Conservation (phyloP, 2,888 invertebrate species). For the Tachystola acroxantha region DNA sequence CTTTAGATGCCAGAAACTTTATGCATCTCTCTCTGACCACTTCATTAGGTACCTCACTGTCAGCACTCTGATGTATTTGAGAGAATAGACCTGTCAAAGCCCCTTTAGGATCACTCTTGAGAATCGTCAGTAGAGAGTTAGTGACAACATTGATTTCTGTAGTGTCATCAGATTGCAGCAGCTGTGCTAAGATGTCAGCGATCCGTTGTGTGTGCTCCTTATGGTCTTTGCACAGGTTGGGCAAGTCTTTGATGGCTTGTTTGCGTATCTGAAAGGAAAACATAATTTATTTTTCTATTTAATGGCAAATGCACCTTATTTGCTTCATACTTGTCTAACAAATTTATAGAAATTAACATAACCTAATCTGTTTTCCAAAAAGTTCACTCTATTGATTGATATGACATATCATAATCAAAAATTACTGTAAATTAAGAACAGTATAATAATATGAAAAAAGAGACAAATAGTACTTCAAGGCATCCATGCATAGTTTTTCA, state of each 20-base stretch:
- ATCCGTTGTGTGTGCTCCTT: conserved; percentile 91
- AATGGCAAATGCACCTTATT: too few species aligned
- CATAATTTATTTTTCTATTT: too few species aligned
- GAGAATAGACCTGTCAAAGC: conserved; percentile 75
- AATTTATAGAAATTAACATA: too few species aligned
- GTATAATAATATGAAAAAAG: too few species aligned
- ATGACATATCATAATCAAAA: too few species aligned
- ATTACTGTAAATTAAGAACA: too few species aligned
- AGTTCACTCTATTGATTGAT: too few species aligned
- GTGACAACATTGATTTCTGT: conserved; percentile 91
- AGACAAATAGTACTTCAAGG: too few species aligned
- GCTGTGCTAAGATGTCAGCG: conserved; percentile 94
- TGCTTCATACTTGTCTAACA: too few species aligned
- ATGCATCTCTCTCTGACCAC: conserved; percentile 90
- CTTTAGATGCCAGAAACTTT: conserved; percentile 90
- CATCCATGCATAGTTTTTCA: too few species aligned
- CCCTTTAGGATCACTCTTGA: conserved; percentile 85
- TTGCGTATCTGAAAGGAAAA: conserved; percentile 86
- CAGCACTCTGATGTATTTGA: conserved; percentile 73
- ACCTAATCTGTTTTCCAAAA: too few species aligned
- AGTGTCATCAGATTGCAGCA: conserved; percentile 91
- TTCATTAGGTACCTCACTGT: conserved; percentile 79
- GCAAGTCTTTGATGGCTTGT: conserved; percentile 95
- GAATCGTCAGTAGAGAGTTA: conserved; percentile 87
- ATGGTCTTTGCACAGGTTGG: conserved; percentile 90